Conservation (phyloP, 2,797 vertebrate genomes). For the Catamblyrhynchus diadema region DNA sequence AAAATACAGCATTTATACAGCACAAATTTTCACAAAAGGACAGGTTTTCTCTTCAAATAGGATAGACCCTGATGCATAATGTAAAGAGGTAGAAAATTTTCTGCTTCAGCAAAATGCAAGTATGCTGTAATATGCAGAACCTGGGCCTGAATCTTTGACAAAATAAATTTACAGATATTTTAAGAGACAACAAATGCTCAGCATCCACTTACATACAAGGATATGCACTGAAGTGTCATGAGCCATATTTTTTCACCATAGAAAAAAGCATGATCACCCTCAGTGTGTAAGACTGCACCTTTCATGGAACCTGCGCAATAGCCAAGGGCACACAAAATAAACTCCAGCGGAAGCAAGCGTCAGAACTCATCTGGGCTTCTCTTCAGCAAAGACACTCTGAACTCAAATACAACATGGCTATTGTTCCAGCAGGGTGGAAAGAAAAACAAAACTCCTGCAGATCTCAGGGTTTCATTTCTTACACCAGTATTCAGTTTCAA, state of each 20-base stretch:
- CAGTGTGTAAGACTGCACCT: not conserved
- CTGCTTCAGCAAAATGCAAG: not conserved
- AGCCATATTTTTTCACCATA: accelerated
- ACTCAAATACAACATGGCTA: not conserved
- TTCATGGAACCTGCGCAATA: not conserved
- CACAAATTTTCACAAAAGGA: not conserved
- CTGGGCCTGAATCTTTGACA: not conserved
- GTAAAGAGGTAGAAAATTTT: not conserved
- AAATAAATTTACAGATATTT: not conserved
- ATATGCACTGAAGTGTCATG: not conserved
- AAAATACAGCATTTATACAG: not conserved
- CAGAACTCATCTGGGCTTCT: not conserved
- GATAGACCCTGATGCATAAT: not conserved
- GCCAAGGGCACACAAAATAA: not conserved
- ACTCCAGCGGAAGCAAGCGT: not conserved
- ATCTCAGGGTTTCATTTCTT: not conserved
- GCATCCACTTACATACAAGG: not conserved
- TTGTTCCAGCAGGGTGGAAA: not conserved
- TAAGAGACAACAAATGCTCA: not conserved
- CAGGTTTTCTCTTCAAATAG: not conserved
- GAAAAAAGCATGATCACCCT: not conserved
- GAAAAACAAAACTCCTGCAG: accelerated
- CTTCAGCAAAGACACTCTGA: not conserved
- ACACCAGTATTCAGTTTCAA: not conserved
- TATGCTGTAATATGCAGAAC: not conserved